Evolutionary conservation across 1,140 invertebrate genomes (phyloP).

Genomic region (Cheumatopsyche charites): DNA sequence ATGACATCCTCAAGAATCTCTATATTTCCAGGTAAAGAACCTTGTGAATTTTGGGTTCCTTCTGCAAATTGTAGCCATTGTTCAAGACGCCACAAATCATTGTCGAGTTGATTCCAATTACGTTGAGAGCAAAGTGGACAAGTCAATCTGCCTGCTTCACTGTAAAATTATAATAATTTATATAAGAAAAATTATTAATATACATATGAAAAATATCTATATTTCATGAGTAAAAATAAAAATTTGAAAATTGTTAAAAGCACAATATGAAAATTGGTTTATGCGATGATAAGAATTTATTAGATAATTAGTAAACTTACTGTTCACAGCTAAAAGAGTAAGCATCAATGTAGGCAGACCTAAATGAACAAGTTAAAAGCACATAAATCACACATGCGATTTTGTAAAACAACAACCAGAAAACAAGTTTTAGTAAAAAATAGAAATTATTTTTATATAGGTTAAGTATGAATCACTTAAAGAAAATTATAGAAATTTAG

Average conservation of each 20-base stretch:
- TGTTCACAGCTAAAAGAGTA: slow-evolving; percentile 71
- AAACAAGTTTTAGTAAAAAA: no score
- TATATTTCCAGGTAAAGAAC: slow-evolving; percentile 73
- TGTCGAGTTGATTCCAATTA: slow-evolving; percentile 87
- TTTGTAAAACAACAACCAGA: slow-evolving; percentile 9
- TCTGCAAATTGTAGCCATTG: slow-evolving; percentile 90
- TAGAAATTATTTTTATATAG: no score
- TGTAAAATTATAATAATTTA: slow-evolving; percentile 53
- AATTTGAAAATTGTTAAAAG: no score
- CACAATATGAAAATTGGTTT: background rate
- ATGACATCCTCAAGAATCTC: slow-evolving; percentile 85
- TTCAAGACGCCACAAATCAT: slow-evolving; percentile 87
- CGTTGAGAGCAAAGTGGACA: slow-evolving; percentile 82
- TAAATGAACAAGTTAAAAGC: slow-evolving; percentile 55
- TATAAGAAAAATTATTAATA: slow-evolving; percentile 22
- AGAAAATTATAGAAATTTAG: slow-evolving; percentile 36
- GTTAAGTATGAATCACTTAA: no score
- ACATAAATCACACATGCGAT: slow-evolving; percentile 46
- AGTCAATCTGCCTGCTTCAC: slow-evolving; percentile 75
- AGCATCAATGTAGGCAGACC: slow-evolving; percentile 66
- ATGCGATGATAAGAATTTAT: background rate
- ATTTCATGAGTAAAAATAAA: no score
- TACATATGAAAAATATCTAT: background rate
- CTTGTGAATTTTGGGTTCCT: slow-evolving; percentile 74
- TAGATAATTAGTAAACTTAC: slow-evolving; percentile 62